Evolutionary conservation across 2,113 vertebrate genomes (phyloP).

Genomic region (Cygnus atratus): DNA sequence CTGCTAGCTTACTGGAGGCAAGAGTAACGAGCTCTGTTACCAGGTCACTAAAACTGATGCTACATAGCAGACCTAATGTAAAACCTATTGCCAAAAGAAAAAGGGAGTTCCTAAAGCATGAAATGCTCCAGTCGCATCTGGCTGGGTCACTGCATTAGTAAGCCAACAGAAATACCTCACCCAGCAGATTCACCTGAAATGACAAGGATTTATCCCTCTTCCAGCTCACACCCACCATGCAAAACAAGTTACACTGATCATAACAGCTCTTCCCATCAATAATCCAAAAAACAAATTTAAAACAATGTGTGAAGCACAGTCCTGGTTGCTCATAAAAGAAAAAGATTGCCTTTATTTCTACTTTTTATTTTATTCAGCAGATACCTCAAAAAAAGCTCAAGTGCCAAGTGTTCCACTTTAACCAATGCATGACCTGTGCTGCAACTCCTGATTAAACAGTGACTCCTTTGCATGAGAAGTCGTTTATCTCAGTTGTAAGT

Average conservation of each 20-base stretch:
- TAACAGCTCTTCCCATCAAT: neutral
- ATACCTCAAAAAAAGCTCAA: neutral
- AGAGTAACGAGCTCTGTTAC: neutral
- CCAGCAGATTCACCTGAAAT: neutral
- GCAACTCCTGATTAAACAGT: neutral
- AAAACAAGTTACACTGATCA: neutral
- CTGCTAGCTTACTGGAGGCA: neutral
- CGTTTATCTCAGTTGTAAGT: neutral
- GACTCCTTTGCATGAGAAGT: rapidly evolving
- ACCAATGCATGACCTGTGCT: neutral
- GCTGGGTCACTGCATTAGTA: neutral
- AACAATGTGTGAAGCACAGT: neutral
- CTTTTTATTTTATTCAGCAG: neutral
- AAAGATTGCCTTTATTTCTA: too few relatives aligned
- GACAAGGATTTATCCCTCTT: neutral
- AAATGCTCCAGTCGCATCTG: neutral
- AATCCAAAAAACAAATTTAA: too few relatives aligned
- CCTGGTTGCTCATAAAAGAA: neutral
- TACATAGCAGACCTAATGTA: neutral
- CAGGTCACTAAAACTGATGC: neutral
- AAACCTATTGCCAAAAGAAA: neutral
- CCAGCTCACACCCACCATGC: neutral
- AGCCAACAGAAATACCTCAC: neutral
- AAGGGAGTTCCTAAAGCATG: neutral
- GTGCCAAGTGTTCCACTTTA: neutral